A percentile compares a stretch with the other conserved stretches of the same genome.
Evolutionary conservation across 2,888 invertebrate species (phyloP).

Genomic region (Dolichomitus sp.): DNA sequence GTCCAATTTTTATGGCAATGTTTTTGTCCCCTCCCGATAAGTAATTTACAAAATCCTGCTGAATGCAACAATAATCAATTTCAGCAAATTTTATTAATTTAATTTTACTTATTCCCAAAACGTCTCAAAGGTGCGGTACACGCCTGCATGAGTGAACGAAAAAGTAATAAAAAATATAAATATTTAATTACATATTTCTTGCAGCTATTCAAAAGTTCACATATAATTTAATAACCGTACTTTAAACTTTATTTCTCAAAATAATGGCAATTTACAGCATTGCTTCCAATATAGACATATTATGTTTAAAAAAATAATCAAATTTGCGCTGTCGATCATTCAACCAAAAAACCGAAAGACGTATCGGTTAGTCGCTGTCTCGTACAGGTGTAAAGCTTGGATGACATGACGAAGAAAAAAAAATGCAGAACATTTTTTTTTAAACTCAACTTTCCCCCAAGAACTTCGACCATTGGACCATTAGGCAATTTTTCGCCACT

Average conservation of each 20-base stretch:
- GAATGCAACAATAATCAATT: neutral
- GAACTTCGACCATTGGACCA: neutral
- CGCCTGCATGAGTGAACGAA: neutral
- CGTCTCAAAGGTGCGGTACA: neutral
- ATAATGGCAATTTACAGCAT: too few relatives aligned
- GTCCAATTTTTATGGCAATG: neutral
- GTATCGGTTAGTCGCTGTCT: neutral
- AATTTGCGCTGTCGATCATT: neutral
- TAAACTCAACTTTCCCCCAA: neutral
- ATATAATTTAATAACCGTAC: too few relatives aligned
- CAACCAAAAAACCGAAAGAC: neutral
- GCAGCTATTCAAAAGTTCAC: too few relatives aligned
- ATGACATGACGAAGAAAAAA: neutral
- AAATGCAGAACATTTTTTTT: neutral
- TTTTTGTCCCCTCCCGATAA: neutral
- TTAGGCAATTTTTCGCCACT: constrained; percentile 21
- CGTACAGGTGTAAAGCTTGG: neutral
- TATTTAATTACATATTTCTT: too few relatives aligned
- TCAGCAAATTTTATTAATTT: neutral
- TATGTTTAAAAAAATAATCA: too few relatives aligned
- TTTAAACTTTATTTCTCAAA: too few relatives aligned
- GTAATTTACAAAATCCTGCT: constrained; percentile 8
- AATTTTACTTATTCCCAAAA: neutral
- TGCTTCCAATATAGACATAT: too few relatives aligned
- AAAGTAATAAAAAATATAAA: neutral